Evolutionary conservation across 2,113 vertebrate species (phyloP), one percentile per base, ranked within the genome.

Genomic region (Stercorarius parasiticus): DNA sequence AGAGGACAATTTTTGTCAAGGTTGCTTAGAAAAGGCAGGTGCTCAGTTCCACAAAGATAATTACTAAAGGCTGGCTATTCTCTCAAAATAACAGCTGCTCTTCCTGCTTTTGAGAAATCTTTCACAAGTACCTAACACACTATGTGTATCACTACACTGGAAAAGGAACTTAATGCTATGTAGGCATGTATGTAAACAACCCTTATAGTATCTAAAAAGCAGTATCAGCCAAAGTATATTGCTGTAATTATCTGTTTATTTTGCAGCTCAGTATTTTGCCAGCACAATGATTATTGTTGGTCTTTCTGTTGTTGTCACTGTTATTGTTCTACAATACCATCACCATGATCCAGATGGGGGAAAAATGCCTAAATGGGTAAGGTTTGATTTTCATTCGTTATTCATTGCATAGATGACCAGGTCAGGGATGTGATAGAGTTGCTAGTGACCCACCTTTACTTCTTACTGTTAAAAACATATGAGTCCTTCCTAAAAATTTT

Each of bases 201-300:
- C 5, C 18, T 65, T 82, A 4, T 11, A 61, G 64, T 10, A 82
- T n/a, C 66, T 83, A 55, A 49, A 58, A 82, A 73, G 12, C 53
- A 32, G 0, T 15, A 74, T n/a, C 62, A 62, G 38, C 40, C 36
- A 9, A 71, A 80, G 19, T 64, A 59, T 69, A 62, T 65, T 42
- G 17, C 59, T 89, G 13, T 88, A 85, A 85, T 88, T 55, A 43
- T 95, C 74, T 95, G n/a, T 52, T 96, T 95, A 82, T 91, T 96
- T 94, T 87, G 23, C 98, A 99, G 99, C 99, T 79, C 98, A 99
- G 93, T 99, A 99, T 98, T 99, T 99, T 96, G 99, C 99, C 97
- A 99, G 99, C 93, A 99, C 99, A 64, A 99, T 99, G 99, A 98
- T 99, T 95, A 99, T 99, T 71, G 99, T 99, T n/a, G 99, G 99